Evolutionary conservation across 2,113 vertebrate genomes (phyloP).

Genomic region (Heterotilapia buettikoferi): DNA sequence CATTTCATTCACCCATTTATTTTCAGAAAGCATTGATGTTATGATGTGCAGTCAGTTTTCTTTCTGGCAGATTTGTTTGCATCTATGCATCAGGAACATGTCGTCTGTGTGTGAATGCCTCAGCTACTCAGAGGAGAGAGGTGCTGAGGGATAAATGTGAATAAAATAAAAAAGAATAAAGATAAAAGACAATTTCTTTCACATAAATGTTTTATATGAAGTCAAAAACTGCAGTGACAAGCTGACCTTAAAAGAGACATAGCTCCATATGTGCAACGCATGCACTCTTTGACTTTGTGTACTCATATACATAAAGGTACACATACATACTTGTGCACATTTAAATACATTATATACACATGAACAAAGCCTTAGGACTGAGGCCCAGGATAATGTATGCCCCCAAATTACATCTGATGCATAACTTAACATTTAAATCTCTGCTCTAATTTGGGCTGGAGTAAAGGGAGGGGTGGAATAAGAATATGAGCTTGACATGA

Average conservation of each 20-base stretch:
- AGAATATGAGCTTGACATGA: constrained; percentile 54
- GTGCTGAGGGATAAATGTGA: not conserved
- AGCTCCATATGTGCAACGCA: not conserved
- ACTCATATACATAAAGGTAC: not conserved
- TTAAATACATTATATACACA: not conserved
- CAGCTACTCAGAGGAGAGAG: not conserved
- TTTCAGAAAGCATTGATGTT: not conserved
- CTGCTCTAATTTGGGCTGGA: constrained; percentile 52
- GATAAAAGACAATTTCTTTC: not conserved
- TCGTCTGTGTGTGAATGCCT: not conserved
- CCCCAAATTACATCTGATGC: constrained; percentile 62
- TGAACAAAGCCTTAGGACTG: constrained; percentile 7
- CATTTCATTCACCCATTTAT: not conserved
- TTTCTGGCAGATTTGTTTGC: not conserved
- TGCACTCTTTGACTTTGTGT: not conserved
- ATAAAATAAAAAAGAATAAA: not conserved
- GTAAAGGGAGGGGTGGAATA: constrained; percentile 34
- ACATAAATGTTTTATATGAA: not conserved
- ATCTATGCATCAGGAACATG: not conserved
- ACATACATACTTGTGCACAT: not conserved
- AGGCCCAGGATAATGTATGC: constrained; percentile 52
- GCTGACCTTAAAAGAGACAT: constrained; percentile 6
- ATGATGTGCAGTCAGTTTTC: not conserved
- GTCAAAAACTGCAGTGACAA: not conserved
- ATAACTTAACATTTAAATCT: constrained; percentile 74